Evolutionary conservation across 2,797 vertebrate species (phyloP), one percentile per base, ranked within the genome.

Genomic region (Pipistrellus nathusii): DNA sequence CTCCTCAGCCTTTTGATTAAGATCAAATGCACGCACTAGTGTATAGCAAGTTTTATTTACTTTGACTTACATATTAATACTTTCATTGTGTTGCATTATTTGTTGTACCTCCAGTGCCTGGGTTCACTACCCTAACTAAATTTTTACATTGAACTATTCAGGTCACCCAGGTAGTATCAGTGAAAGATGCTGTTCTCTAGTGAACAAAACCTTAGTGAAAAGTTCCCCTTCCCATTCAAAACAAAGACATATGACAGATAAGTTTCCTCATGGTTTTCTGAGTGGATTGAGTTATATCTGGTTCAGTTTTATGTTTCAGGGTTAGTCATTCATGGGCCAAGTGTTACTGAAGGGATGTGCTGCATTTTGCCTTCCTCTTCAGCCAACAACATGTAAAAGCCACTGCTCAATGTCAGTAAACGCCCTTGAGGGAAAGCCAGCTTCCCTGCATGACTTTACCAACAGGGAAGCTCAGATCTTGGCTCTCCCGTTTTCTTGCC

Each of bases 391-490:
- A 51, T 30, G 8, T 69, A 21, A 80, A 96, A 85, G 35, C 18
- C 15, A 57, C n/a, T 46, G 0, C 11, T 76, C 55, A 88, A 18
- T 66, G 20, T 41, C 62, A 64, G 4, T 27, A 53, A 87, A 57
- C 30, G 5, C 8, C 57, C 3, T 69, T 23, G 23, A 78, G 20
- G 17, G 62, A 87, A 64, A 75, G 27, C 6, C 17, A 44, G 17
- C 1, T 46, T n/a, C 13, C 5, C 4, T 3, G 4, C 6, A 59
- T 3, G 4, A 11, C 8, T 68, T 78, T 4, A 41, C 20, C 3
- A 15, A 9, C 32, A 18, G 3, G 27, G 20, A 80, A 41, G 14
- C 3, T 55, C n/a, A n/a, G 1, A 23, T 38, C 12, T 17, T 46
- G 13, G 69, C 27, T 8, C 83, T 78, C 8, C 6, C 5, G 53